phyloP scores from a whole-genome alignment of 30 jellyfish, hydroid and myxozoan genomes.

The Sanderia malayensis region DNA sequence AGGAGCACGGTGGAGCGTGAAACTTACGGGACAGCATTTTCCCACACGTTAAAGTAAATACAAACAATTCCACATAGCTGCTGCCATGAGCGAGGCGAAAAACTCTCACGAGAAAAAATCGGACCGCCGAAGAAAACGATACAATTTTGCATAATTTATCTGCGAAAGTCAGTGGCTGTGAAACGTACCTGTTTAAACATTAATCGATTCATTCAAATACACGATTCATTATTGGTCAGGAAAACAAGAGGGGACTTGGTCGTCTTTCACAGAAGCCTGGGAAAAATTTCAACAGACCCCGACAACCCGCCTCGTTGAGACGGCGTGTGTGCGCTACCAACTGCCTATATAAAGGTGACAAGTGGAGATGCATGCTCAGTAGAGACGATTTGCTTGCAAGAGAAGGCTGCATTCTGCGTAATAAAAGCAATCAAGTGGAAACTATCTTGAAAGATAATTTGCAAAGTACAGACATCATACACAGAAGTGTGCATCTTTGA shows the following conservation, averaged over 20 bases:
- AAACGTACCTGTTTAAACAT: constrained; percentile 17
- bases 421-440: no score
- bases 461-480: no score
- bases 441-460: no score
- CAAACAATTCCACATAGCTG: background rate
- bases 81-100: background rate
- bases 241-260: constrained; percentile 70
- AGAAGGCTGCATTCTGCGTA: no score
- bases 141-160: constrained; percentile 6
- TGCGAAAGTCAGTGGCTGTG: constrained; percentile 3
- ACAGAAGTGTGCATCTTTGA: no score
- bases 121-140: constrained; percentile 6
- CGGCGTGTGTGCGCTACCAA: constrained; percentile 57
- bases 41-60: background rate
- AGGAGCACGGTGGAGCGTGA: background rate
- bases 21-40: background rate
- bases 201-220: constrained; percentile 35
- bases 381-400: no score
- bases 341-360: background rate
- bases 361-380: no score
- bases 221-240: constrained; percentile 35
- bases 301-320: constrained; percentile 51
- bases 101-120: constrained; percentile 6
- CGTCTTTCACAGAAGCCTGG: constrained; percentile 68
- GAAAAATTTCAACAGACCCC: constrained; percentile 50